Base-by-base conservation (phyloP, 1,140 invertebrate species). In the Zaprionus gabonicus region DNA sequence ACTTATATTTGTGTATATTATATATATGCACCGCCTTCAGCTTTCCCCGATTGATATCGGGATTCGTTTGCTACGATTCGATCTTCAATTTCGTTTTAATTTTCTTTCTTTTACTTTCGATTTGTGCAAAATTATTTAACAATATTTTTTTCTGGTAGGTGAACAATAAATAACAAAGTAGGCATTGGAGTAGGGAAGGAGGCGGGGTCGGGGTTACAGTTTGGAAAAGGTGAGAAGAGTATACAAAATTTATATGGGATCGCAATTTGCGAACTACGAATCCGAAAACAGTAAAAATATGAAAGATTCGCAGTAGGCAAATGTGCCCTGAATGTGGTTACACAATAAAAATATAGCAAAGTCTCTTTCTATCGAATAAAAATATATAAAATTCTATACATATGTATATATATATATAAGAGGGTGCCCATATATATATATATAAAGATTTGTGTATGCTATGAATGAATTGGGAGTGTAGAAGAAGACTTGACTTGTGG, bases 81-180 rank as follows among this genome's bases (percentile, higher is more conserved):
- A 75, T 63, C 25, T 64, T 46, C 13, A 72, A 34, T 46, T 44
- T 31, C 23, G 46, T n/a, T 58, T 49, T 46, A 25, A 12, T 38
- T 57, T 60, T 44, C 31, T 58, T 38, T 73, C 67, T 76, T 65
- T 71, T 80, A 38, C 41, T 17, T 44, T 44, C 7, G 41, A 17
- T 62, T 67, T 74, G 58, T 57, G 59, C 60, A 75, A 71, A 82
- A 65, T 68, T 46, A 55, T 31, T 62, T 55, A 82, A 82, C 75
- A 82, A 82, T 66, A 73, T 82, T 66, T 56, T 31, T 10, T 34
- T 34, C 9, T 0, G 9, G 23, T 51, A 5, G 46, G 20, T 12
- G 58, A 76, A 79, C 67, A 82, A 82, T 82, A 82, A 82, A 82
- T 82, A 82, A 82, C 80, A 81, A 82, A 76, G 71, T 36, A 20